Conservation (phyloP, 2,113 vertebrate genomes). For the Sinocyclocheilus anshuiensis region DNA sequence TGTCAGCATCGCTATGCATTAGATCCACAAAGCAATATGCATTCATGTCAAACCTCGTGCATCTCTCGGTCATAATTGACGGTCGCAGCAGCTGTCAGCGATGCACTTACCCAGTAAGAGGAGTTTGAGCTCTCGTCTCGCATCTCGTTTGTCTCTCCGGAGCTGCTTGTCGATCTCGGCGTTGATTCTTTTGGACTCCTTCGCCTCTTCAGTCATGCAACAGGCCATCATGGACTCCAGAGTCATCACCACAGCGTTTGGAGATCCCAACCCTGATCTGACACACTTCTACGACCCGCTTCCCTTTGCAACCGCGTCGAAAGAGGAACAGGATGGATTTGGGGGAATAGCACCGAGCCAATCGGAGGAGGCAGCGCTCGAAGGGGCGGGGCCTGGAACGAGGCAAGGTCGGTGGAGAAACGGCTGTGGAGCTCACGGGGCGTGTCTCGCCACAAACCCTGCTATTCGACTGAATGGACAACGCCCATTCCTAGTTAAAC, state of each 20-base stretch:
- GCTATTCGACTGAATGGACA: constrained; percentile 67
- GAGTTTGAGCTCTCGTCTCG: constrained; percentile 91
- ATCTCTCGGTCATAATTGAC: neutral
- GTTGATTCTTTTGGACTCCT: constrained; percentile 98
- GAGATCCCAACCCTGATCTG: constrained; percentile 21
- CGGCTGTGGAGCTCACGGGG: constrained; percentile 58
- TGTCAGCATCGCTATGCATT: neutral
- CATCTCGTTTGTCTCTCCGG: constrained; percentile 93
- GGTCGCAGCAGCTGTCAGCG: constrained; percentile 3
- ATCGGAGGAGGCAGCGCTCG: constrained; percentile 49
- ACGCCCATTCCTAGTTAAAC: constrained; percentile 71
- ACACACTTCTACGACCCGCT: neutral
- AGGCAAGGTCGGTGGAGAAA: constrained; percentile 68
- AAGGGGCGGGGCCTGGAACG: constrained; percentile 40
- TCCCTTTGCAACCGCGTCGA: neutral
- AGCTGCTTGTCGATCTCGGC: constrained; percentile 98
- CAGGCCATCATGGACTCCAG: constrained; percentile 98
- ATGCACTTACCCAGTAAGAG: constrained; percentile 68
- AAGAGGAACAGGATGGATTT: constrained; percentile 7
- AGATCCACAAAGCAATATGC: neutral
- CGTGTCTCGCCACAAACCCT: constrained; percentile 63
- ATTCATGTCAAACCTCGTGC: neutral
- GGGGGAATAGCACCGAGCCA: constrained; percentile 38
- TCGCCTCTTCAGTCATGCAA: constrained; percentile 98
- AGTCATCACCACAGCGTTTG: constrained; percentile 80